Base-by-base conservation (phyloP, 2,888 invertebrate genomes). In the Dendrolimus pini region DNA sequence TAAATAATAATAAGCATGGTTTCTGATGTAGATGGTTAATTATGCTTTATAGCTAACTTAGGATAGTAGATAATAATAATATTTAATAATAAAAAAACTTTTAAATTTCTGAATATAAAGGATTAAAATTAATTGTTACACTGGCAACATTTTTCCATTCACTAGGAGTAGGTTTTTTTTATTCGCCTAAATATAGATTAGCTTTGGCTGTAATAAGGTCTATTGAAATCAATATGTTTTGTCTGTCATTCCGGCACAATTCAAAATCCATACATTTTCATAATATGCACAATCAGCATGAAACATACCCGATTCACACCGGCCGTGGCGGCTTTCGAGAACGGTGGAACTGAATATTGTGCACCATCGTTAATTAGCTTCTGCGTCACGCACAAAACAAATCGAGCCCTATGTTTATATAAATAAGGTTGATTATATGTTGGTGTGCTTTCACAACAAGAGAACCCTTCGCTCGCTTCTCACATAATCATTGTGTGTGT, bases 251-350 rank as follows among this genome's bases (percentile, higher is more conserved):
- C 53, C 42, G 41, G 52, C 60, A 55, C 58, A 30, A 30, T 30
- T 56, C 58, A 54, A 57, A 57, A 30, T 66, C 62, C 65, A 74
- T 69, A 80, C 85, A 78, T 82, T 72, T 73, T 70, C 82, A 81
- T 78, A 65, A 65, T 72, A 71, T 61, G 80, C 82, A 81, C 82
- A 71, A 65, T 64, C 68, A 77, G 86, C 86, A 86, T 85, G 82
- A 72, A 62, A 83, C 76, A 81, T 76, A 83, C 77, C 89, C 89
- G 89, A 90, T 90, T 90, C 89, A 90, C 89, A 90, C 89, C 80
- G 88, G 88, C 86, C 73, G 65, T 70, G 79, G 84, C 79, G 81
- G 77, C 77, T 58, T 60, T 65, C 67, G 70, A 54, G 66, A 64
- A 70, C 72, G 67, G 62, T 66, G 64, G 72, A 70, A 66, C 47